Base-by-base conservation (phyloP, 2,888 invertebrate genomes). In the Drosophila paucipuncta region DNA sequence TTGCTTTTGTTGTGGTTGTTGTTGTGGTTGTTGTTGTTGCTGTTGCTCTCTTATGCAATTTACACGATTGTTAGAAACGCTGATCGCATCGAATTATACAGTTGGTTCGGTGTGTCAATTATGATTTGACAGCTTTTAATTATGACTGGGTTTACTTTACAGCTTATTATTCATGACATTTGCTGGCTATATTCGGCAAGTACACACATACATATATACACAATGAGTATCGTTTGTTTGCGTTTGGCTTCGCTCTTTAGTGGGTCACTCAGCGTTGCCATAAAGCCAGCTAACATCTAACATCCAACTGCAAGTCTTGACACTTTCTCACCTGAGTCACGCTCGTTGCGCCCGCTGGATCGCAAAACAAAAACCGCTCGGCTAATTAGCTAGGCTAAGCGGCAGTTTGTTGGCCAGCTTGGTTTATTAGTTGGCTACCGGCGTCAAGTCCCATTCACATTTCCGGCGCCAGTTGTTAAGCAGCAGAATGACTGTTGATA, bases 51-150 rank as follows among this genome's bases (percentile, higher is more conserved):
- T 85, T 85, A 85, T 90, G 85, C 74, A 85, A 85, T 90, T 90
- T 55, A 82, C 89, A 83, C 83, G 85, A 47, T 90, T 90, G 89
- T 85, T 80, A 80, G 88, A 73, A 81, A 73, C 53, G 28, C 47
- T 31, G 54, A 57, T 53, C 57, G 41, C 28, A 37, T 52, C 16
- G 11, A 25, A 11, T 39, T 53, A 37, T 37, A 66, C 57, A 69
- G 65, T 63, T 63, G 49, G 41, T 33, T 37, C 39, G 9, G 53
- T 63, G 53, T 75, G 65, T 73, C 89, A 80, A 88, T 90, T 90
- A 88, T 88, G 70, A 80, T 78, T 89, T 85, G 90, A 85, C 89
- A 68, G 90, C 83, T 78, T 85, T 85, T 83, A 85, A 85, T 85
- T 90, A 88, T 76, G 77, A 52, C 60, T 58, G 63, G 53, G 73